These are phyloP conservation scores for Drosophila funebris DNA, from an alignment of 1,140 invertebrate genomes.

Conservation along the genomic window DNA sequence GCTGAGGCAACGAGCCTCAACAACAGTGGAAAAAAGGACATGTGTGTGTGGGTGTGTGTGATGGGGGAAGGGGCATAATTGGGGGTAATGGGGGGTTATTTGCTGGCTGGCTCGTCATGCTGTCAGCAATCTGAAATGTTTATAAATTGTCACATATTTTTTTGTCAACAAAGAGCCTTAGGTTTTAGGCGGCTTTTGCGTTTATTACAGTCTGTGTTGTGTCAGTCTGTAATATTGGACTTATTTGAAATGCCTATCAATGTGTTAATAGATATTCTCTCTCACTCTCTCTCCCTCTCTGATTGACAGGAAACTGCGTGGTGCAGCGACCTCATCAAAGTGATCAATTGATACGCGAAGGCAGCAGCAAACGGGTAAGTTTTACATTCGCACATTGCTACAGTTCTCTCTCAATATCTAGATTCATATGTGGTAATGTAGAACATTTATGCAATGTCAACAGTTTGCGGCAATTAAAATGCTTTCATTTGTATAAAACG, in stretches of 20 bases:
- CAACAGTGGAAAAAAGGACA: not conserved
- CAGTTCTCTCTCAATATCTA: not conserved
- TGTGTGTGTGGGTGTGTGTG: not conserved
- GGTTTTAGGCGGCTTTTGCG: constrained; percentile 4
- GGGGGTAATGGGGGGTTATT: not conserved
- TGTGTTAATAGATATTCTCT: constrained; percentile 6
- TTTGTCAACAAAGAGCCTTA: not conserved
- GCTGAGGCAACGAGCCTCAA: not conserved
- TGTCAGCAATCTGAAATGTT: constrained; percentile 9
- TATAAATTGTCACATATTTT: constrained; percentile 15
- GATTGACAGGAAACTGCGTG: constrained; percentile 90
- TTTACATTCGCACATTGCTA: not conserved
- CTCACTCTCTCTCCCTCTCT: constrained; percentile 44
- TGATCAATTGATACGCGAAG: constrained; percentile 90
- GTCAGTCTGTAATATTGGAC: not conserved
- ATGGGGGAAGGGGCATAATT: not conserved
- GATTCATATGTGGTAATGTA: not conserved
- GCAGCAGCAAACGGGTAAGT: constrained; percentile 89
- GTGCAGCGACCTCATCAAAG: constrained; percentile 90
- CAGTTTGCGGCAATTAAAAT: constrained; percentile 48
- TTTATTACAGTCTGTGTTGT: not conserved
- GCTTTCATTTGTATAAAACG: constrained; percentile 24
- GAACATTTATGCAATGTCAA: constrained; percentile 10
- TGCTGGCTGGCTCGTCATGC: not conserved
- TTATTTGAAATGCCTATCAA: not conserved